Evolutionary conservation across 2,888 invertebrate genomes (phyloP), one percentile per base, ranked within the genome.

Genomic region (Onthophagus sagittarius): DNA sequence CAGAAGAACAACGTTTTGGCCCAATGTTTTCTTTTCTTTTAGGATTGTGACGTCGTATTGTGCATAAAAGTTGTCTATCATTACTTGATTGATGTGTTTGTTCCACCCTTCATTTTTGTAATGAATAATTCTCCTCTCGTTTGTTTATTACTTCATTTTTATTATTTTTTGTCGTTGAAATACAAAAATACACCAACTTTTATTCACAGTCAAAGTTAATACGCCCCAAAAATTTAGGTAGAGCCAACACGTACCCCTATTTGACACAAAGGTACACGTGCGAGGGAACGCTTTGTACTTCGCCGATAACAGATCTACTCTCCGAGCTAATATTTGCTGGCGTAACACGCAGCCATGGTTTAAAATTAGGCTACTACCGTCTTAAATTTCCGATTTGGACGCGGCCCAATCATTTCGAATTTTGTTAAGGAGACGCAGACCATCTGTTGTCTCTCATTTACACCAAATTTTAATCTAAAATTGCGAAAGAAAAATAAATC

Each of bases 231-330:
- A 53, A 53, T 9, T 53, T 53, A 53, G 33, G 63, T 64, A 70
- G 64, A 15, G 84, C 84, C 86, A 85, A 84, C 84, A 86, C 86
- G 86, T 87, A 85, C 85, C 86, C 86, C 85, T 82, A 82, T 81
- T 83, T 81, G 80, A 83, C 78, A 72, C 76, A 79, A 85, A 86
- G 86, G 86, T 86, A 86, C 79, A 80, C 76, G 78, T 72, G 71
- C 78, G 76, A 70, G n/a, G 15, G 31, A 15, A 15, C 15, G 65
- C 65, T 15, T 67, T 67, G 67, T 67, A 31, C 39, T 53, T 53
- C 39, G 39, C 39, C 7, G 39, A 53, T 53, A 53, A 53, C 39
- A 7, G 39, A 53, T 23, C 23, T 23, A 23, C 23, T 23, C 39
- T 53, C 11, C 39, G 39, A 53, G 39, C 39, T 53, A 53, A 53